Percentiles rank a stretch among this genome's conserved stretches.
These are phyloP conservation scores for Callionymus lyra DNA, from an alignment of 2,113 vertebrate genomes.

Conservation along the genomic window DNA sequence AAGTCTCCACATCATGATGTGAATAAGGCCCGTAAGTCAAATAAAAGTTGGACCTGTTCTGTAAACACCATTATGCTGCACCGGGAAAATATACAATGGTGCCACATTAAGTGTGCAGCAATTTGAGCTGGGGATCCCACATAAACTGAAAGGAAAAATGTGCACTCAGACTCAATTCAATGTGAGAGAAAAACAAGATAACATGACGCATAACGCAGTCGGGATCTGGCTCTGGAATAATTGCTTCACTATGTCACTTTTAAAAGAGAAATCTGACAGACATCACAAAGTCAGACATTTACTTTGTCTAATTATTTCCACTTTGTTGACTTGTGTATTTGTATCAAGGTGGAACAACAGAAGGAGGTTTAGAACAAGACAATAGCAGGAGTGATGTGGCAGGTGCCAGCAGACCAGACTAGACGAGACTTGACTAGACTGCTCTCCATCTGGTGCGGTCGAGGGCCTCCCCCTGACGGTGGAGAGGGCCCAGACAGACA, in stretches of 20 bases:
- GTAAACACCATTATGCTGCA: constrained; percentile 5
- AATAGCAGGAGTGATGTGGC: constrained; percentile 50
- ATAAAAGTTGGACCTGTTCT: no score
- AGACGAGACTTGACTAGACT: constrained; percentile 66
- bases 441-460: constrained; percentile 66
- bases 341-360: constrained; percentile 6
- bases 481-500: constrained; percentile 66
- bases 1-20: no score
- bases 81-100: not conserved
- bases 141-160: constrained; percentile 7
- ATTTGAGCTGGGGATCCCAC: not conserved
- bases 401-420: constrained; percentile 62
- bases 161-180: constrained; percentile 17
- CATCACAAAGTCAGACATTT: no score
- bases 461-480: constrained; percentile 58
- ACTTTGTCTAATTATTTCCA: no score
- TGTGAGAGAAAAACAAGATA: constrained; percentile 39
- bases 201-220: constrained; percentile 15
- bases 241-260: not conserved
- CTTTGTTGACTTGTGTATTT: not conserved
- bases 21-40: no score
- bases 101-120: constrained; percentile 1
- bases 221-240: constrained; percentile 19
- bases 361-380: constrained; percentile 26
- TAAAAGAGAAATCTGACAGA: no score